phyloP scores from a whole-genome alignment of 1,140 invertebrate species.

The Psilanteris sp. region DNA sequence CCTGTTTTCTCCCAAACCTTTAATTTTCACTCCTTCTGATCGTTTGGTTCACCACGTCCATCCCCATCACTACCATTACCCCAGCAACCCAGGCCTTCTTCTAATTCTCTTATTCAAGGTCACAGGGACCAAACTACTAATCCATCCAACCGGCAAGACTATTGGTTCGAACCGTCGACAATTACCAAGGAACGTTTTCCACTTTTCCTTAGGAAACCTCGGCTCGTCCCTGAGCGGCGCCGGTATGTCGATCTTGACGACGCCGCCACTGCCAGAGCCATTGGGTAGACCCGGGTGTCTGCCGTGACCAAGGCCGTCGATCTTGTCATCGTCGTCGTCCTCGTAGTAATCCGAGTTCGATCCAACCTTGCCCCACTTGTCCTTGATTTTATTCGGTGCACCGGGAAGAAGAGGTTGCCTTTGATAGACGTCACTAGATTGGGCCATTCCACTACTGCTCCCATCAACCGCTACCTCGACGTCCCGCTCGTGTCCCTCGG shows the following conservation, averaged over 20 bases:
- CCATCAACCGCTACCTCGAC: slow-evolving; percentile 75
- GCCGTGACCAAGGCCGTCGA: slow-evolving; percentile 70
- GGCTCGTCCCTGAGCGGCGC: slow-evolving; percentile 82
- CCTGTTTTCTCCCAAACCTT: too few species aligned
- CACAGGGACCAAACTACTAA: too few species aligned
- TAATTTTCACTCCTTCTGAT: too few species aligned
- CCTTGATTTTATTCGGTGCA: slow-evolving; percentile 75
- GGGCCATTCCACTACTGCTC: slow-evolving; percentile 77
- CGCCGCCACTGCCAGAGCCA: slow-evolving; percentile 75
- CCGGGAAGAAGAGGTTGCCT: slow-evolving; percentile 79
- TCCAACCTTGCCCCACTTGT: slow-evolving; percentile 74
- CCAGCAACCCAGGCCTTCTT: too few species aligned
- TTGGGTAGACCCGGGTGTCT: slow-evolving; percentile 72
- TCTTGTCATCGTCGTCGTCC: slow-evolving; percentile 77
- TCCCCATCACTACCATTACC: too few species aligned
- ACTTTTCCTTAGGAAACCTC: slow-evolving; percentile 85
- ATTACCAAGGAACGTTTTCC: slow-evolving; percentile 85
- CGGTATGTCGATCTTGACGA: slow-evolving; percentile 82
- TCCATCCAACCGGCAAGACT: too few species aligned
- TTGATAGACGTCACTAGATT: slow-evolving; percentile 80
- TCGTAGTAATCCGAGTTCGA: slow-evolving; percentile 76
- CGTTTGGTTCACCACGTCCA: too few species aligned
- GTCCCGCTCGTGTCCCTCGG: slow-evolving; percentile 72
- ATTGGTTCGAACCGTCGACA: too few species aligned
- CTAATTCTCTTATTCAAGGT: too few species aligned